These are phyloP conservation scores for Lymantria dispar DNA, from an alignment of 2,888 invertebrate species.

Conservation along the genomic window DNA sequence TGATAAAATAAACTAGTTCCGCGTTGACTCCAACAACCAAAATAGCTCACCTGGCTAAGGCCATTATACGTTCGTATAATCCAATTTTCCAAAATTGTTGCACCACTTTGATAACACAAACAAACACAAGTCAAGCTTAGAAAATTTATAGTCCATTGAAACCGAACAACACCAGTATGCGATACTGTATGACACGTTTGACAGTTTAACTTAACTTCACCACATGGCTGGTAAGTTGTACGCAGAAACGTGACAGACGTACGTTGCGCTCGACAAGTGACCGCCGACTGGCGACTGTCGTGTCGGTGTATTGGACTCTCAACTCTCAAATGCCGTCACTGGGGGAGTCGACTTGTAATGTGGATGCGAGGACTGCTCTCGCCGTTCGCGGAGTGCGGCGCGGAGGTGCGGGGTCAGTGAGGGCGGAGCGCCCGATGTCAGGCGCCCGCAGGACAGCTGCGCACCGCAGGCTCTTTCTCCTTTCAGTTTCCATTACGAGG, in stretches of 20 bases:
- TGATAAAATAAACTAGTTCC: constrained; percentile 78
- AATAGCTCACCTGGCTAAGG: constrained; percentile 83
- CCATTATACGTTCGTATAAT: constrained; percentile 81
- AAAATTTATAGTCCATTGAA: constrained; percentile 55
- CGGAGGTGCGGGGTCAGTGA: constrained; percentile 63
- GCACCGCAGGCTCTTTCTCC: constrained; percentile 73
- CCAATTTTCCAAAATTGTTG: constrained; percentile 76
- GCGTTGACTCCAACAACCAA: constrained; percentile 79
- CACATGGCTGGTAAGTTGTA: constrained; percentile 72
- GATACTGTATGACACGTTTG: constrained; percentile 74
- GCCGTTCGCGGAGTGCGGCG: constrained; percentile 41
- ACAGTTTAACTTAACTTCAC: constrained; percentile 82
- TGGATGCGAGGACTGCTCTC: constrained; percentile 48
- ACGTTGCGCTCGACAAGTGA: constrained; percentile 61
- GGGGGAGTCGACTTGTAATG: constrained; percentile 38
- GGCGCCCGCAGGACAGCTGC: constrained; percentile 74
- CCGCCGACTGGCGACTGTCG: constrained; percentile 63
- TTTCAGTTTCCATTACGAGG: constrained; percentile 57
- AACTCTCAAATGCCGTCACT: constrained; percentile 35
- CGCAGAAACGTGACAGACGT: constrained; percentile 58
- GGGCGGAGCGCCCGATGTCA: constrained; percentile 59
- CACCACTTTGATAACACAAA: constrained; percentile 73
- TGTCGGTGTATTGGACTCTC: constrained; percentile 23
- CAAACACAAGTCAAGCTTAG: constrained; percentile 53
- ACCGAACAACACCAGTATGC: constrained; percentile 63